Conservation (phyloP, 1,140 invertebrate genomes). For the Drepana arcuata region DNA sequence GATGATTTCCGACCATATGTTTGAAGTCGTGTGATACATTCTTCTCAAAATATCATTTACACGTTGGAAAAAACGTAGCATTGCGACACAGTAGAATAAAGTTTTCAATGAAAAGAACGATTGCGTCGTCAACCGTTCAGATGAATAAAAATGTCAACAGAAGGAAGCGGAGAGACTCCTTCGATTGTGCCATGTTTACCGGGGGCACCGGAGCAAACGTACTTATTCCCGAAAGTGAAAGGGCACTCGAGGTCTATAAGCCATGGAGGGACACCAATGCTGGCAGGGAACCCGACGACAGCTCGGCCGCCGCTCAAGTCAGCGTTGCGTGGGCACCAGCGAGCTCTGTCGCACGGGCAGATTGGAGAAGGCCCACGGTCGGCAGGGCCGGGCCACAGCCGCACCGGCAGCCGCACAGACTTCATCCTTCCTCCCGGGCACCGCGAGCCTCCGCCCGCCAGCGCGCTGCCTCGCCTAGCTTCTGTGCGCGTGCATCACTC, state of each 20-base stretch:
- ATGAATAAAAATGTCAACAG: conserved; percentile 73
- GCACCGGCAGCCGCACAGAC: conserved; percentile 88
- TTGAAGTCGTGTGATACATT: conserved; percentile 36
- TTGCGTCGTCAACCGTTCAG: conserved; percentile 36
- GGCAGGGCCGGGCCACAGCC: conserved; percentile 78
- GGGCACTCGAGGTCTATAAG: conserved; percentile 85
- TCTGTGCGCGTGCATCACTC: conserved; percentile 76
- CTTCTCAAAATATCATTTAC: conserved; percentile 12
- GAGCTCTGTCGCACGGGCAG: conserved; percentile 89
- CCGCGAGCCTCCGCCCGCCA: conserved; percentile 70
- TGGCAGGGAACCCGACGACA: conserved; percentile 62
- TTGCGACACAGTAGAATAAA: conserved; percentile 3
- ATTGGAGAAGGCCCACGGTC: conserved; percentile 75
- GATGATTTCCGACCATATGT: conserved; percentile 66
- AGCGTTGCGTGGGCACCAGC: conserved; percentile 81
- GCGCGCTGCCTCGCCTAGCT: conserved; percentile 62
- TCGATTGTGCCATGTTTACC: conserved; percentile 54
- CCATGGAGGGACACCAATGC: conserved; percentile 78
- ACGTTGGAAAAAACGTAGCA: conserved; percentile 11
- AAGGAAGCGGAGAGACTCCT: conserved; percentile 71
- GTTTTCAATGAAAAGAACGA: conserved; percentile 62
- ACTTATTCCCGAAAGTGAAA: conserved; percentile 72
- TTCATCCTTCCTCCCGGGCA: conserved; percentile 89
- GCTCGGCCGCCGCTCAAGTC: conserved; percentile 75
- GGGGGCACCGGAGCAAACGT: conserved; percentile 73